A percentile compares a stretch with the other conserved stretches of the same genome.
phyloP scores from a whole-genome alignment of 2,888 invertebrate genomes.

The Andrena fulva region DNA sequence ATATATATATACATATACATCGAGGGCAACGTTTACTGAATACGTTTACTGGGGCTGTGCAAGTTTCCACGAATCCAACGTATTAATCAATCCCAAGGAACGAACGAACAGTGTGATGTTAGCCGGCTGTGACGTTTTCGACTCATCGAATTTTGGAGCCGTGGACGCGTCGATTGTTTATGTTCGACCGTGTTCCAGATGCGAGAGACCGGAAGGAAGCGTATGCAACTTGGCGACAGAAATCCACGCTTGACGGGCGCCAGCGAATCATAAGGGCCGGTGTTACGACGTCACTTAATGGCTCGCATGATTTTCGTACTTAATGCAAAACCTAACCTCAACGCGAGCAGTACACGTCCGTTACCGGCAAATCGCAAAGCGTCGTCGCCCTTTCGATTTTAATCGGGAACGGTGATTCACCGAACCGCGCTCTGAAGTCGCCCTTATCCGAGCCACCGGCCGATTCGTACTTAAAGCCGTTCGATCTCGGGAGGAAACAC shows the following conservation, averaged over 20 bases:
- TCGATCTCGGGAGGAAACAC: slow-evolving; percentile 15
- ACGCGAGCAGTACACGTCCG: slow-evolving; percentile 27
- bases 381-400: background rate
- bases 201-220: slow-evolving; percentile 34
- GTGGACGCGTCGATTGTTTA: slow-evolving; percentile 16
- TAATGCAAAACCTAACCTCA: slow-evolving; percentile 63
- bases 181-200: slow-evolving; percentile 1
- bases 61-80: slow-evolving; percentile 5
- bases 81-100: background rate
- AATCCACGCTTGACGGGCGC: slow-evolving; percentile 18
- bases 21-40: background rate
- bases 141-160: slow-evolving; percentile 2
- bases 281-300: slow-evolving; percentile 27
- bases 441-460: background rate
- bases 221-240: slow-evolving; percentile 5
- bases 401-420: background rate
- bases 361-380: slow-evolving; percentile 25
- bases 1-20: too few relatives aligned
- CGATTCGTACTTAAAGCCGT: slow-evolving; percentile 45
- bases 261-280: slow-evolving; percentile 18
- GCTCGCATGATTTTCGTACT: slow-evolving; percentile 52
- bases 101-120: slow-evolving; percentile 10
- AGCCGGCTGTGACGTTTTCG: slow-evolving; percentile 1
- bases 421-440: background rate
- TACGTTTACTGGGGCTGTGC: slow-evolving; percentile 11